Evolutionary conservation across 2,888 invertebrate genomes (phyloP), one percentile per base, ranked within the genome.

Genomic region (Apocheima hispidaria): DNA sequence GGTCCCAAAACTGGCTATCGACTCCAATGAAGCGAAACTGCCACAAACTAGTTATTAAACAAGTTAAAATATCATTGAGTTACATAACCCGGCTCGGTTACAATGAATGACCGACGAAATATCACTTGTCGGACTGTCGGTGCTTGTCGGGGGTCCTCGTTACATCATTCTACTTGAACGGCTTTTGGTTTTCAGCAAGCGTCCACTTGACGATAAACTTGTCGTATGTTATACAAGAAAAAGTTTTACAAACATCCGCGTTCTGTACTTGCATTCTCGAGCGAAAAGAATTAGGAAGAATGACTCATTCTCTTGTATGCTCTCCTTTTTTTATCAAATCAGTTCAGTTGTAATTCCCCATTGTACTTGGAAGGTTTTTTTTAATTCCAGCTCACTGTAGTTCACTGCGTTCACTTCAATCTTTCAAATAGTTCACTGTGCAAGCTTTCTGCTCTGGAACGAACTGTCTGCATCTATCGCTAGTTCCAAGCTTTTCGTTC

Each of bases 21-120:
- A 51, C 54, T 59, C 46, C 46, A 40, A 28, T 23, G 51, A 38
- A 53, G 49, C 60, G 54, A 49, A 49, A 60, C 50, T 40, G 48
- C 14, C 36, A 35, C 9, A 55, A 56, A 62, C 61, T 62, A 62
- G 61, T 62, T 62, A 52, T 51, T 55, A 55, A 56, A 57, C 56
- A 46, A 62, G 61, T 56, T 52, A 52, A 50, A 60, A 55, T 60
- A 56, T 56, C 61, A 61, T 56, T 56, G 51, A 28, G 46, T 62
- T 62, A 62, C 61, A 53, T 62, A 62, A 62, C 61, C 20, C 28
- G 48, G 51, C 55, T 61, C 56, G 26, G 52, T 62, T 62, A 62
- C 61, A 62, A 62, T 56, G 51, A 61, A 61, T 61, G 61, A 28
- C 56, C 61, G 56, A 46, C 61, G 56, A 62, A 62, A 57, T 62